A percentile compares a stretch with the other conserved stretches of the same genome.
These are phyloP conservation scores for Listronotus bonariensis DNA, from an alignment of 1,140 invertebrate genomes.

Conservation along the genomic window DNA sequence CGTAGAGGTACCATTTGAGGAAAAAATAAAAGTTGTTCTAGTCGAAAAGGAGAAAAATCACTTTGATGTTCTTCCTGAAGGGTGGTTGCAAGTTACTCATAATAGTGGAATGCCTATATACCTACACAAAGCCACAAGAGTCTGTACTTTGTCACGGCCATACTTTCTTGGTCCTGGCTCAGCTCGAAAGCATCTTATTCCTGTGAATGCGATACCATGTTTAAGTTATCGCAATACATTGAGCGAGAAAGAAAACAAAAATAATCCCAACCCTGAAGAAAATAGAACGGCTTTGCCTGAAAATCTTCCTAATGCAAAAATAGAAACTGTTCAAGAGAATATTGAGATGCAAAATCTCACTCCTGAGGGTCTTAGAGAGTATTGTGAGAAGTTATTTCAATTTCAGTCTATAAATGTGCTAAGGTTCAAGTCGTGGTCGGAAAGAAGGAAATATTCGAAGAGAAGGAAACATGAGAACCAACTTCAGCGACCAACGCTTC, in stretches of 20 bases:
- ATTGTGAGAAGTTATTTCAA: conserved; percentile 84
- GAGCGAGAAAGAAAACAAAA: conserved; percentile 69
- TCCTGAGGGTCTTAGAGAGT: conserved; percentile 76
- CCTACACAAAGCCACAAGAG: conserved; percentile 80
- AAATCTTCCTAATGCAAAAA: conserved; percentile 66
- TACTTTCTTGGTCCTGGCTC: conserved; percentile 95
- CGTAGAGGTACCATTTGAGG: conserved; percentile 68
- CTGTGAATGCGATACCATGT: conserved; percentile 92
- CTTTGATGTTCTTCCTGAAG: conserved; percentile 95
- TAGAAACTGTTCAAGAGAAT: conserved; percentile 84
- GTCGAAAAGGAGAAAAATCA: conserved; percentile 86
- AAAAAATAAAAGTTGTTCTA: conserved; percentile 81
- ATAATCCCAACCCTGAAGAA: conserved; percentile 29
- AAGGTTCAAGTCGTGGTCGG: conserved; percentile 81
- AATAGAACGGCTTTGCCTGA: conserved; percentile 47
- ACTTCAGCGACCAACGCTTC: conserved; percentile 77
- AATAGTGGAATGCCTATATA: conserved; percentile 95
- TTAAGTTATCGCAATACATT: conserved; percentile 84
- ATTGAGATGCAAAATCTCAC: conserved; percentile 79
- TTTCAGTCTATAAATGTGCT: conserved; percentile 80
- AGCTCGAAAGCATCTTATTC: conserved; percentile 91
- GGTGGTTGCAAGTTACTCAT: conserved; percentile 95
- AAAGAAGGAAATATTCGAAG: conserved; percentile 83
- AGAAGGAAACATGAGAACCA: conserved; percentile 77
- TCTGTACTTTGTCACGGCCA: conserved; percentile 87